Evolutionary conservation across 2,113 vertebrate species (phyloP).

Genomic region (Chaetodon trifascialis): DNA sequence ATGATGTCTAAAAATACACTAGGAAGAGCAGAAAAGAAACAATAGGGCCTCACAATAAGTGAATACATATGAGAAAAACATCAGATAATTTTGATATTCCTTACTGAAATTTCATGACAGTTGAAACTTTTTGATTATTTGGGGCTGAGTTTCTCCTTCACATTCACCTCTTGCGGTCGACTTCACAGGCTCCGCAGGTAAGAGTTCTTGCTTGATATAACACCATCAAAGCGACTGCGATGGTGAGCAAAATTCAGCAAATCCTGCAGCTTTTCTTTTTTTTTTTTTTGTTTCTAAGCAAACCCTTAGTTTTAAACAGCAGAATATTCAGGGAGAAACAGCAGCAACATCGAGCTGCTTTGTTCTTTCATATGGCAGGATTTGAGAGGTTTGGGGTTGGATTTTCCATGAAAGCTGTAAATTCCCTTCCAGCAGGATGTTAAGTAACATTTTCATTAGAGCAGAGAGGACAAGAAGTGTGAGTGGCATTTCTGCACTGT

Average conservation of each 20-base stretch:
- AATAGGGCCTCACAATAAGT: neutral
- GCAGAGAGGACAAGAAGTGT: constrained; percentile 19
- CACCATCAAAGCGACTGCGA: constrained; percentile 46
- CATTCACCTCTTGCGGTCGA: constrained; percentile 1
- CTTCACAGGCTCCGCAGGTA: constrained; percentile 19
- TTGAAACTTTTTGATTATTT: neutral
- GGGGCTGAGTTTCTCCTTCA: neutral
- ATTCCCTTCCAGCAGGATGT: constrained; percentile 33
- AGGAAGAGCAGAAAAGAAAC: neutral
- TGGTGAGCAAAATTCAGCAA: constrained; percentile 53
- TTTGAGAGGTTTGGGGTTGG: constrained; percentile 56
- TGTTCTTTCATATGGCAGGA: constrained; percentile 69
- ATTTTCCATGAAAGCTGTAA: constrained; percentile 57
- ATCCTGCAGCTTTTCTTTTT: constrained; percentile 68
- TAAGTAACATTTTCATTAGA: constrained; percentile 60
- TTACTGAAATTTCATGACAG: neutral
- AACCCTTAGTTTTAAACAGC: constrained; percentile 38
- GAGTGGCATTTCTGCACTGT: constrained; percentile 33
- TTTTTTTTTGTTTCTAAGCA: constrained; percentile 47
- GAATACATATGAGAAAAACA: neutral
- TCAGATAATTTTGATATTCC: neutral
- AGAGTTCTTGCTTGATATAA: constrained; percentile 24
- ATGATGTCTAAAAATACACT: neutral
- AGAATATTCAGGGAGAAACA: constrained; percentile 54
- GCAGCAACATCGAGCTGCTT: constrained; percentile 63